Conservation (phyloP, 2,113 vertebrate species). For the Bostrychus sinensis region DNA sequence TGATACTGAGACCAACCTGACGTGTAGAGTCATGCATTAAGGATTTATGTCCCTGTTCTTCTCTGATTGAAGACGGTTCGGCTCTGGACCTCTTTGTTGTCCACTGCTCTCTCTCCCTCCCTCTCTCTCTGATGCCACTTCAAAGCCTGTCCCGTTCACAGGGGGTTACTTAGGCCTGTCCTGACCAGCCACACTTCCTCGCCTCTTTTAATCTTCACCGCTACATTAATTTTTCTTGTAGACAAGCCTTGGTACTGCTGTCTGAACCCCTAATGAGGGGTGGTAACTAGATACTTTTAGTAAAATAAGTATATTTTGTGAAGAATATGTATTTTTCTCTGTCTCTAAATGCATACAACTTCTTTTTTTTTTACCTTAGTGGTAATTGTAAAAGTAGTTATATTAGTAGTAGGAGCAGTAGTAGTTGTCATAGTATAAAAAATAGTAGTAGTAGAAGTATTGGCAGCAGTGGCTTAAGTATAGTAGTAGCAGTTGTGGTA, state of each 20-base stretch:
- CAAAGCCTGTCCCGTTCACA: conserved; percentile 59
- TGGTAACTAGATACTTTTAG: no score
- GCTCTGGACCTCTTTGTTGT: conserved; percentile 53
- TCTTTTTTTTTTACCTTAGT: no score
- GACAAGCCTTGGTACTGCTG: conserved; percentile 41
- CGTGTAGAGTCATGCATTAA: conserved; percentile 12
- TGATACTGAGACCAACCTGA: conserved; percentile 39
- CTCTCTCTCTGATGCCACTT: conserved; percentile 66
- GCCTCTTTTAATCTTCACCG: conserved; percentile 66
- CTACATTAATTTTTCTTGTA: conserved; percentile 53
- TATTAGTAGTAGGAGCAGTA: no score
- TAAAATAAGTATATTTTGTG: no score
- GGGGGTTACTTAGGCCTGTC: conserved; percentile 43
- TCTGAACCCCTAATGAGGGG: conserved; percentile 46
- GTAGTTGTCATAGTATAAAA: no score
- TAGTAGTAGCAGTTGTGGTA: no score
- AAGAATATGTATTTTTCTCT: no score
- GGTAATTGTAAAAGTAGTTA: no score
- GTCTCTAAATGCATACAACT: no score
- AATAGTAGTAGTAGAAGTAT: no score
- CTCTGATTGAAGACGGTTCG: conserved; percentile 38
- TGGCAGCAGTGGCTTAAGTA: no score
- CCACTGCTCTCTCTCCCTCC: not conserved
- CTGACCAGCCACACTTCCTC: conserved; percentile 58
- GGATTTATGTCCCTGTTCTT: conserved; percentile 30